Percentiles rank a stretch among this genome's conserved stretches.
Conservation (phyloP, 2,888 invertebrate genomes). For the Hydriomena furcata region DNA sequence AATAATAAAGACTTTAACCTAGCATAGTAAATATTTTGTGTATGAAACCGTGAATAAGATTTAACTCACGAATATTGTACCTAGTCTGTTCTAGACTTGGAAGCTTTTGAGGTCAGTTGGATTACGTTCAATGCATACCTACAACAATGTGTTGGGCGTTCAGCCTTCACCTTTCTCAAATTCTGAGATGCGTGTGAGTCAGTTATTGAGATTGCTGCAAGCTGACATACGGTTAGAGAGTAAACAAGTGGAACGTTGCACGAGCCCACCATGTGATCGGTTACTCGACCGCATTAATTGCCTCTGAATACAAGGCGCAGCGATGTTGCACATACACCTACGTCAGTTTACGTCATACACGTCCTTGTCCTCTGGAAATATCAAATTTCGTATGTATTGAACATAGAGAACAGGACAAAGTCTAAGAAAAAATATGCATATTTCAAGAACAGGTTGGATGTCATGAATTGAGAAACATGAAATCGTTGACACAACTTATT, state of each 20-base stretch:
- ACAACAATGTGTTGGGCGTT: neutral
- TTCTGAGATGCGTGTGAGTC: conserved; percentile 17
- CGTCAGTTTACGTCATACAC: conserved; percentile 9
- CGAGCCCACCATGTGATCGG: conserved; percentile 7
- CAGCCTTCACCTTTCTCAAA: conserved; percentile 20
- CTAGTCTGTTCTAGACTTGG: no score
- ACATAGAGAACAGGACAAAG: conserved; percentile 3
- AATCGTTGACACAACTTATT: no score
- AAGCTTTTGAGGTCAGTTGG: no score
- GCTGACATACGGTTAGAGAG: conserved; percentile 12
- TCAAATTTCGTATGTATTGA: neutral
- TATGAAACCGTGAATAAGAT: no score
- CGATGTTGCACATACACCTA: conserved; percentile 11
- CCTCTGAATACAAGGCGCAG: neutral
- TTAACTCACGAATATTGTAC: no score
- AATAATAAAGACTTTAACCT: no score
- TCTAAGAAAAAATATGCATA: no score
- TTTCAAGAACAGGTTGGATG: no score
- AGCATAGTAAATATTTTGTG: no score
- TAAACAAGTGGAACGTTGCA: conserved; percentile 11
- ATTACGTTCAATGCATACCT: neutral
- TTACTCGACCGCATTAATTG: conserved; percentile 14
- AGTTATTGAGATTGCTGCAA: neutral
- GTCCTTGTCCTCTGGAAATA: neutral
- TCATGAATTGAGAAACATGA: no score